These are phyloP conservation scores for Python bivittatus DNA, from an alignment of 2,113 vertebrate genomes.

Conservation along the genomic window DNA sequence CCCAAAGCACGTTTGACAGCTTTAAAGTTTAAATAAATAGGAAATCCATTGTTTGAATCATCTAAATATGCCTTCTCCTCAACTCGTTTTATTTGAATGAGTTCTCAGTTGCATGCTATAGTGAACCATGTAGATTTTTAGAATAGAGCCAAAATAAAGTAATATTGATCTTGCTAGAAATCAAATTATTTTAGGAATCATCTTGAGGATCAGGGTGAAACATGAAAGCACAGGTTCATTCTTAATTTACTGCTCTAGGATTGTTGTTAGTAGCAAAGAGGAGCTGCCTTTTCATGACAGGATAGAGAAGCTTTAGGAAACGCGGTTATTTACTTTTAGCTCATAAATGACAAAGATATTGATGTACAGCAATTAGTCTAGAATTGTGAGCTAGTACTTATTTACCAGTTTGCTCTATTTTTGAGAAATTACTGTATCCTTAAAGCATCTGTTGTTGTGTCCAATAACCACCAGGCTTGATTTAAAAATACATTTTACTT, in stretches of 20 bases:
- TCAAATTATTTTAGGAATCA: not conserved
- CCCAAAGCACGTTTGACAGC: constrained; percentile 72
- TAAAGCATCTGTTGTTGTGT: not conserved
- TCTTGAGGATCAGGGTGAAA: not conserved
- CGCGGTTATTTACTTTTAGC: not conserved
- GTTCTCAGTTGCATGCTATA: constrained; percentile 43
- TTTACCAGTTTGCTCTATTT: not conserved
- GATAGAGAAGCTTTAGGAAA: not conserved
- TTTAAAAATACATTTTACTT: not conserved
- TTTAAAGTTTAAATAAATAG: constrained; percentile 65
- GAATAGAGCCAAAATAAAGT: constrained; percentile 22
- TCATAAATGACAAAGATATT: not conserved
- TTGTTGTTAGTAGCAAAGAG: not conserved
- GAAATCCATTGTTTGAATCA: constrained; percentile 61
- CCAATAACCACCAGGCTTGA: not conserved
- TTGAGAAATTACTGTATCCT: not conserved
- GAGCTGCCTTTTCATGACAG: not conserved
- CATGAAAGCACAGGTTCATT: not conserved
- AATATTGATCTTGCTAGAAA: not conserved
- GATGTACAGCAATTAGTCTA: not conserved
- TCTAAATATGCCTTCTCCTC: constrained; percentile 56
- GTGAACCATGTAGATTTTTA: not conserved
- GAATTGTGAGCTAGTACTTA: not conserved
- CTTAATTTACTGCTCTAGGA: not conserved
- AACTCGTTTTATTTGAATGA: constrained; percentile 45